A percentile compares a stretch with the other conserved stretches of the same genome.
Conservation (phyloP, 2,797 vertebrate genomes). For the Garrulus glandarius region DNA sequence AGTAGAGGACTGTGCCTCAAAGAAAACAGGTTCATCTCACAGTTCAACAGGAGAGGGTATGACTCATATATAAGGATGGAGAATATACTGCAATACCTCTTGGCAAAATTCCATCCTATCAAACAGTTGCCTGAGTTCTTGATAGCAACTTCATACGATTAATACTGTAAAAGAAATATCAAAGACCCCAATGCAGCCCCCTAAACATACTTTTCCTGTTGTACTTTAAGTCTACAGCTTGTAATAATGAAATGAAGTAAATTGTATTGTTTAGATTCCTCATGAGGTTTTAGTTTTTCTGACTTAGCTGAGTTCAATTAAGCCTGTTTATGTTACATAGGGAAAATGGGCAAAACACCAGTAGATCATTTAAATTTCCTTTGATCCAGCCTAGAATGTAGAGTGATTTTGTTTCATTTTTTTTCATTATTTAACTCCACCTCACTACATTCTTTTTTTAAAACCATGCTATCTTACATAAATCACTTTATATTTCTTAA, state of each 20-base stretch:
- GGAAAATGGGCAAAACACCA: neutral
- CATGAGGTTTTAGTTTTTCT: neutral
- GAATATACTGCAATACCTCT: neutral
- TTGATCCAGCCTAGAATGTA: neutral
- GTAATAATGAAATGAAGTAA: neutral
- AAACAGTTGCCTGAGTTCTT: neutral
- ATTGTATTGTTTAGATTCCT: neutral
- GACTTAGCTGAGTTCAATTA: neutral
- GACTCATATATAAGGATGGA: neutral
- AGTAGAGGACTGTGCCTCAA: neutral
- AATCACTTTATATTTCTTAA: neutral
- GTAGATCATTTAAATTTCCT: neutral
- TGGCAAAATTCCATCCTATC: neutral
- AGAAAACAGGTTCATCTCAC: neutral
- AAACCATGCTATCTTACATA: neutral
- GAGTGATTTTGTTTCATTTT: neutral
- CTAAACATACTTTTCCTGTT: neutral
- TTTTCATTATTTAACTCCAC: neutral
- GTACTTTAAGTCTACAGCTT: neutral
- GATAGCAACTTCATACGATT: neutral
- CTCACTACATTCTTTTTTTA: neutral
- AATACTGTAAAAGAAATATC: neutral
- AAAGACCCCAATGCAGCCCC: neutral
- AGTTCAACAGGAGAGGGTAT: neutral
- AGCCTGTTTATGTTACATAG: neutral